These are phyloP conservation scores for Pharmacophagus antenor DNA, from an alignment of 2,888 invertebrate species.

Conservation along the genomic window DNA sequence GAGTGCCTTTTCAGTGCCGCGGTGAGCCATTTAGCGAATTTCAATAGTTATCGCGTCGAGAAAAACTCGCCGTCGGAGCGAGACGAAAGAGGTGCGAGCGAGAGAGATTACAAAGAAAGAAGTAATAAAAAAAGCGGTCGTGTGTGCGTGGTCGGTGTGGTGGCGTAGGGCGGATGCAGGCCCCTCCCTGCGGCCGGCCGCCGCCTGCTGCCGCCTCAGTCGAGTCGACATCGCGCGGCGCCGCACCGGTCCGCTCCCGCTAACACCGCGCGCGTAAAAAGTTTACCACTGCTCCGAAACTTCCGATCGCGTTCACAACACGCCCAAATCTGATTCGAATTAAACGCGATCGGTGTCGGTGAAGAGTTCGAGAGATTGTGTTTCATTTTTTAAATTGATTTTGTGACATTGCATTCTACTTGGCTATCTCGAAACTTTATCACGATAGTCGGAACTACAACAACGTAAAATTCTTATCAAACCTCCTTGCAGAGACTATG, in stretches of 20 bases:
- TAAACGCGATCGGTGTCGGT: slow-evolving; percentile 19
- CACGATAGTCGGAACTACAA: slow-evolving; percentile 10
- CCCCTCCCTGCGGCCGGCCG: slow-evolving; percentile 75
- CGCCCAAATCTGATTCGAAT: slow-evolving; percentile 39
- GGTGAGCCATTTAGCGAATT: slow-evolving; percentile 80
- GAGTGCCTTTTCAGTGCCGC: slow-evolving; percentile 78
- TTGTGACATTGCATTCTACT: not conserved
- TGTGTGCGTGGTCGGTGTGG: slow-evolving; percentile 78
- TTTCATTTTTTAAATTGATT: not conserved
- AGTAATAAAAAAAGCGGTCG: slow-evolving; percentile 76
- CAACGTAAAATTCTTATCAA: slow-evolving; percentile 30
- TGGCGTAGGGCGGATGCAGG: slow-evolving; percentile 77
- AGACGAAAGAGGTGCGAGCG: slow-evolving; percentile 63
- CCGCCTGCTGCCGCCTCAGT: slow-evolving; percentile 72
- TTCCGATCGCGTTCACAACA: slow-evolving; percentile 54
- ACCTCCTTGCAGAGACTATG: slow-evolving; percentile 58
- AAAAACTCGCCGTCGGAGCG: slow-evolving; percentile 71
- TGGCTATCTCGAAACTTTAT: slow-evolving; percentile 2
- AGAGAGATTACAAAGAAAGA: slow-evolving; percentile 74
- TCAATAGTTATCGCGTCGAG: slow-evolving; percentile 80
- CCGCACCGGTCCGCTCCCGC: slow-evolving; percentile 56
- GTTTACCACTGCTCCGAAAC: slow-evolving; percentile 69
- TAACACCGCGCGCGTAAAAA: slow-evolving; percentile 67
- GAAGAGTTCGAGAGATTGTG: slow-evolving; percentile 9
- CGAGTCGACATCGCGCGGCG: slow-evolving; percentile 69